Conservation (phyloP, 2,888 invertebrate species). For the Tenthredo notha region DNA sequence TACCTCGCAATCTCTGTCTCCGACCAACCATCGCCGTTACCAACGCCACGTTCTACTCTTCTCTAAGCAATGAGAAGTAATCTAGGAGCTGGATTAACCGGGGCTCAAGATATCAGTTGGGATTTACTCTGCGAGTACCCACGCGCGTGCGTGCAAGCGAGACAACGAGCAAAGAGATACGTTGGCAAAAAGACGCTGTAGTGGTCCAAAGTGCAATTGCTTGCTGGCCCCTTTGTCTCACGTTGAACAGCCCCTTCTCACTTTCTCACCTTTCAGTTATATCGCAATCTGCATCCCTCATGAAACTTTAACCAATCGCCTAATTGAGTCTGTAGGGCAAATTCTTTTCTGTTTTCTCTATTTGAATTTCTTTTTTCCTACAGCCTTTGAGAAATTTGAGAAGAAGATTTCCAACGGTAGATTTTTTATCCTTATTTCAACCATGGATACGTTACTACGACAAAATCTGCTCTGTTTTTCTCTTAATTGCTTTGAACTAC, state of each 20-base stretch:
- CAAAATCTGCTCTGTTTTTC: conserved; percentile 7
- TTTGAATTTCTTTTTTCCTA: background rate
- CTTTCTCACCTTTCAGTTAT: background rate
- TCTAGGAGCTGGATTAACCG: conserved; percentile 75
- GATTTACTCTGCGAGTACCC: conserved; percentile 67
- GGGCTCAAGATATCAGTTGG: conserved; percentile 75
- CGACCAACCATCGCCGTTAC: conserved; percentile 55
- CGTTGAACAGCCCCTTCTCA: background rate
- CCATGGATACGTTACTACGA: conserved; percentile 22
- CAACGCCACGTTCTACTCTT: conserved; percentile 53
- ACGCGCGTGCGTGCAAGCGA: conserved; percentile 29
- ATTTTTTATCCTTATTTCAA: background rate
- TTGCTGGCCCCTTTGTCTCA: conserved; percentile 6
- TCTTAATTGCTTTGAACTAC: conserved; percentile 30
- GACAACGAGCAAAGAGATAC: conserved; percentile 21
- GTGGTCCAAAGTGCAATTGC: conserved; percentile 49
- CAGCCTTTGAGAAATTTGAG: background rate
- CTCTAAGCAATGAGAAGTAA: conserved; percentile 74
- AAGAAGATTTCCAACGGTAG: background rate
- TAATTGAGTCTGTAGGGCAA: conserved; percentile 4
- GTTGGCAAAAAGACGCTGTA: conserved; percentile 39
- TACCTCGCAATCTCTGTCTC: conserved; percentile 70
- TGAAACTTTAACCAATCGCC: conserved; percentile 20
- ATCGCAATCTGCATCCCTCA: background rate
- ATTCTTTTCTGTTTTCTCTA: background rate